phyloP scores from a whole-genome alignment of 2,113 vertebrate species.

The Poeciliopsis retropinna region DNA sequence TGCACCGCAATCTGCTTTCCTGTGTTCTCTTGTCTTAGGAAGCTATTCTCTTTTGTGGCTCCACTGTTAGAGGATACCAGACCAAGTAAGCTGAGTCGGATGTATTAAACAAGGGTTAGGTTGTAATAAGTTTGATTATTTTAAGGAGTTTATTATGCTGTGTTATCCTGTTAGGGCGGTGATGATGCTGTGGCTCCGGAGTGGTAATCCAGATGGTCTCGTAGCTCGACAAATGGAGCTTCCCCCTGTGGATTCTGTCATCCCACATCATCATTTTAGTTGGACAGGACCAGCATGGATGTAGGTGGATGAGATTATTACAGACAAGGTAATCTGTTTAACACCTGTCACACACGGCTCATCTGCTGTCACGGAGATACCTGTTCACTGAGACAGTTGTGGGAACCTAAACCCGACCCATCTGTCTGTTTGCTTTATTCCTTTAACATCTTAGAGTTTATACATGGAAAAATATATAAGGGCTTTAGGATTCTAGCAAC shows the following conservation, averaged over 20 bases:
- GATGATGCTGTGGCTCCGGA: constrained; percentile 50
- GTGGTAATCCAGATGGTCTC: constrained; percentile 50
- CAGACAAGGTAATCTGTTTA: background rate
- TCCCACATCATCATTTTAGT: background rate
- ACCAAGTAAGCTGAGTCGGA: constrained; percentile 54
- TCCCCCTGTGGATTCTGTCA: background rate
- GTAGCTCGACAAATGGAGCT: constrained; percentile 24
- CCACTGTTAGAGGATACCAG: constrained; percentile 28
- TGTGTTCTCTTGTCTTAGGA: constrained; percentile 59
- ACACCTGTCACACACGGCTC: background rate
- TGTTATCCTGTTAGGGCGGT: constrained; percentile 75
- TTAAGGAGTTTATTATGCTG: constrained; percentile 69
- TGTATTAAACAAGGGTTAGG: constrained; percentile 69
- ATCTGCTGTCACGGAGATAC: background rate
- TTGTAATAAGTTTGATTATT: constrained; percentile 76
- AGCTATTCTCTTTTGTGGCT: constrained; percentile 65
- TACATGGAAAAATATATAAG: background rate
- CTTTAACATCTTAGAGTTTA: background rate
- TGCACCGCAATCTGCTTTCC: constrained; percentile 65
- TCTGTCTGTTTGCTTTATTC: background rate
- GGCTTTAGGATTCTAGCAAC: background rate
- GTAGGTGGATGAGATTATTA: background rate
- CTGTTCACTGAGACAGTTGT: background rate
- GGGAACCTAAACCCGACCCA: background rate
- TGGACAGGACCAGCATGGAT: constrained; percentile 7